phyloP scores from a whole-genome alignment of 1,140 invertebrate species.

The Amphibalanus amphitrite region DNA sequence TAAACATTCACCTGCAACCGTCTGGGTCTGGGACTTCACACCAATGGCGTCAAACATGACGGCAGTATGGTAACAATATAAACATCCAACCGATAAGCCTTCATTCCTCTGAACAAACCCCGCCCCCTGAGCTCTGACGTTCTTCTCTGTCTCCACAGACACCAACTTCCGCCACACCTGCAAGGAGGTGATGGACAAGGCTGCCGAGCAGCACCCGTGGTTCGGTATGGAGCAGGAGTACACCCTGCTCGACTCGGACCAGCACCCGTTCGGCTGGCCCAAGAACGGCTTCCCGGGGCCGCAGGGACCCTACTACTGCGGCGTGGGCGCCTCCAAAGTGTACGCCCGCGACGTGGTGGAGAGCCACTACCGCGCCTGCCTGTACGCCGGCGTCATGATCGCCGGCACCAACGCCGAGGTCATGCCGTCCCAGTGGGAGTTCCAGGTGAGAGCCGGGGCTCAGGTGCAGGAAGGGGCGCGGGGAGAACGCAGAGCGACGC shows the following conservation, averaged over 20 bases:
- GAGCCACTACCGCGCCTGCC: constrained; percentile 59
- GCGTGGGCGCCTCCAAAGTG: constrained; percentile 82
- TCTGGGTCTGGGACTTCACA: too few species aligned
- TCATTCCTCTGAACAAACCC: too few species aligned
- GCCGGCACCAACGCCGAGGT: constrained; percentile 86
- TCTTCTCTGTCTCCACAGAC: constrained; percentile 8
- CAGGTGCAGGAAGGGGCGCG: too few species aligned
- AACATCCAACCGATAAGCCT: too few species aligned
- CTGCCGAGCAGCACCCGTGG: constrained; percentile 66
- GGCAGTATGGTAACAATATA: too few species aligned
- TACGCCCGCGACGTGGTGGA: constrained; percentile 86
- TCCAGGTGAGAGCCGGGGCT: constrained; percentile 11
- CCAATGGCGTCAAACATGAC: too few species aligned
- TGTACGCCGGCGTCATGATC: constrained; percentile 78
- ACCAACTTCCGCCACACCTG: constrained; percentile 33
- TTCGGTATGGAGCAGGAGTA: constrained; percentile 93
- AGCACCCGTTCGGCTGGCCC: constrained; percentile 86
- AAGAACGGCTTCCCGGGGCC: constrained; percentile 82
- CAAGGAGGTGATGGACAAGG: constrained; percentile 37
- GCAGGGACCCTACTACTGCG: constrained; percentile 89
- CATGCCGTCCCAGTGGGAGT: constrained; percentile 47
- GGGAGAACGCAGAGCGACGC: too few species aligned
- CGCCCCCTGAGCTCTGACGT: too few species aligned
- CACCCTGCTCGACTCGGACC: constrained; percentile 71
- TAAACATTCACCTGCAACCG: too few species aligned